Base-by-base conservation (phyloP, 2,888 invertebrate genomes). In the Tenthredo amoena region DNA sequence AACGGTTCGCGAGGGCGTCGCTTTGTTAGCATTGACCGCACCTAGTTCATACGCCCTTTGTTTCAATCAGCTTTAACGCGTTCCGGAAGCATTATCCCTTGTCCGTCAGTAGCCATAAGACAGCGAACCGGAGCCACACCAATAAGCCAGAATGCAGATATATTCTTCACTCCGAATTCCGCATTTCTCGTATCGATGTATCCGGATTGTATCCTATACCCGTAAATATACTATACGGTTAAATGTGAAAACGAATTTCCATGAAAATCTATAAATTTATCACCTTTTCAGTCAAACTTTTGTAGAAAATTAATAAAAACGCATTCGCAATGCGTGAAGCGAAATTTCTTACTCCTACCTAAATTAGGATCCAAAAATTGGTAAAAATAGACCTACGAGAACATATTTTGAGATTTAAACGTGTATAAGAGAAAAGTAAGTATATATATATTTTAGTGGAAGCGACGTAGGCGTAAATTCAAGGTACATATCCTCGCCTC, bases 21-120 rank as follows among this genome's bases (percentile, higher is more conserved):
- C 86, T 90, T 87, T 89, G 89, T 89, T 89, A 86, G 86, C 88
- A 85, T 81, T 87, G 87, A 87, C 90, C 89, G 87, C 89, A 85
- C 89, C 89, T 87, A 87, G 87, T 81, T 84, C 87, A 85, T 85
- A 86, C 89, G 74, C 88, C 89, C 89, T 87, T 81, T 84, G 85
- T 87, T 90, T 89, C 90, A 87, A 89, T 89, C 88, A 89, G 85
- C 89, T 87, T 87, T 86, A 86, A 85, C 87, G 83, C 86, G 85
- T 86, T 79, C 84, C 82, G 86, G 85, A 87, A 87, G 86, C 88
- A 87, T 86, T 85, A 86, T 87, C 86, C 84, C 83, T 84, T 86
- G 85, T 65, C 86, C 82, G 50, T 85, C 77, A 81, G 81, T 21
- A 62, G 37, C 37, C 40, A 37, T 62, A 62, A 62, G 58, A 81